phyloP scores from a whole-genome alignment of 1,140 invertebrate species.

The Lucilia cuprina region DNA sequence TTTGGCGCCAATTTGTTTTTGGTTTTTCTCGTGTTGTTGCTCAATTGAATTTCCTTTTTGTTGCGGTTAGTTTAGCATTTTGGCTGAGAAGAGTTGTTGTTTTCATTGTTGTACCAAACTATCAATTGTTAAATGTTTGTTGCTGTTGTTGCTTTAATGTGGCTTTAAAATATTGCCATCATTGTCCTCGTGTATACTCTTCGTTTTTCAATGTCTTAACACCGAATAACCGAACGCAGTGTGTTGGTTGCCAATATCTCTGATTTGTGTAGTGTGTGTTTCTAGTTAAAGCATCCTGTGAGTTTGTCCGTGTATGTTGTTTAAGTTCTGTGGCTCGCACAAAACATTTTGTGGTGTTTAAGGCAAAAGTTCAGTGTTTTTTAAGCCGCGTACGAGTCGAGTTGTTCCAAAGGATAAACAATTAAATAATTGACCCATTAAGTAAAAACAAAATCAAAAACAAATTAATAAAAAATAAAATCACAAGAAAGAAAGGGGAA shows the following conservation, averaged over 20 bases:
- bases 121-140: background rate
- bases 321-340: background rate
- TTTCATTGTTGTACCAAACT: background rate
- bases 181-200: constrained; percentile 53
- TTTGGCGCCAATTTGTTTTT: constrained; percentile 26
- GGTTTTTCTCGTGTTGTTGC: background rate
- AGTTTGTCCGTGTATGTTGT: background rate
- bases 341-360: constrained; percentile 12
- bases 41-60: background rate
- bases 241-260: constrained; percentile 18
- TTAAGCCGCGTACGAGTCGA: constrained; percentile 28
- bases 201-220: constrained; percentile 32
- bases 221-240: constrained; percentile 38
- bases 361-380: constrained; percentile 26
- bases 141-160: background rate
- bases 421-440: background rate
- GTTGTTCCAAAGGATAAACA: constrained; percentile 9
- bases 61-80: constrained; percentile 1
- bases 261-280: constrained; percentile 6
- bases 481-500: background rate
- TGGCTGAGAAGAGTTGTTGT: background rate
- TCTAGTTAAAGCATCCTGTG: constrained; percentile 24
- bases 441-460: background rate
- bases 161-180: constrained; percentile 50
- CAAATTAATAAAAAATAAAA: background rate